Evolutionary conservation across 2,113 vertebrate genomes (phyloP), one percentile per base, ranked within the genome.

Genomic region (Spea bombifrons): DNA sequence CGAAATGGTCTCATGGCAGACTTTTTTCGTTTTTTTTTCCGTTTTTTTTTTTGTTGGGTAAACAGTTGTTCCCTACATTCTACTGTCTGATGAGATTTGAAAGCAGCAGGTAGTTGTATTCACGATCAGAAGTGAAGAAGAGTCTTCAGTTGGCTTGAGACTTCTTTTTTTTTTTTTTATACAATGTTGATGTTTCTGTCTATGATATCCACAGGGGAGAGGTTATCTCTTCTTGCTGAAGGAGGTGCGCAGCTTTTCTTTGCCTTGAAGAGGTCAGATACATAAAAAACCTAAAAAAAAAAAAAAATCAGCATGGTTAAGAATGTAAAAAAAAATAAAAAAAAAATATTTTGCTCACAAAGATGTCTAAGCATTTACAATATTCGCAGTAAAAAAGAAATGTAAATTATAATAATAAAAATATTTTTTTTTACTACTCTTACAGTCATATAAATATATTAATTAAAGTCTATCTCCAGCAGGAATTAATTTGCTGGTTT

Each of bases 31-130:
- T 77, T 59, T 49, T 64, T 71, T 30, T 57, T 48, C 47, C 30
- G 70, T 77, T 67, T 50, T 17, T 70, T 70, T 50, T 66, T 68
- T 86, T 84, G 89, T 86, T 90, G 91, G 86, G 86, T 44, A 93
- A 91, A 85, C 86, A 93, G 88, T 92, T 93, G 95, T 92, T 91
- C 94, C 92, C 96, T 98, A 99, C 97, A 98, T 98, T 98, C 97
- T 98, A 98, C 95, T 97, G 97, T 98, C 96, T 93, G 93, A 97
- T 97, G 96, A 95, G 95, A 95, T 92, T 83, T 90, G 88, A 88
- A 91, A 95, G 94, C 94, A 94, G 94, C 92, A 90, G 90, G 90
- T 86, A 86, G 87, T 90, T 86, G 94, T 66, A 73, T 80, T 80
- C 77, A 80, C 91, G 88, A 94, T 94, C 92, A 93, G 92, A 92